Evolutionary conservation across 2,113 vertebrate species (phyloP).

Genomic region (Castor canadensis): DNA sequence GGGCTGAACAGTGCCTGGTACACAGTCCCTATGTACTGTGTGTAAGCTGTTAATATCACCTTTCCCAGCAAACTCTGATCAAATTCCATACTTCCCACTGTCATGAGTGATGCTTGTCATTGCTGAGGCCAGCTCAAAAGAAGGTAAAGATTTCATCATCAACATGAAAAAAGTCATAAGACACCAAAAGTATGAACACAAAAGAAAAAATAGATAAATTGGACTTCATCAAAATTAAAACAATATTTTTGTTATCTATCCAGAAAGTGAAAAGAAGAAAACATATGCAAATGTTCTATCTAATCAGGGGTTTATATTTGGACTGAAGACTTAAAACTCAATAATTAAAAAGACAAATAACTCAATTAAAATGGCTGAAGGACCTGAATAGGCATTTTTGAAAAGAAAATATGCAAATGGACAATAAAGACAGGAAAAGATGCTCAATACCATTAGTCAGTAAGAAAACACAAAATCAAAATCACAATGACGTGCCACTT

Average conservation of each 20-base stretch:
- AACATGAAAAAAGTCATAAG: neutral
- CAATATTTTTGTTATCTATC: too few species aligned
- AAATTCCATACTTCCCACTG: neutral
- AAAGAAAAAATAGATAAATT: neutral
- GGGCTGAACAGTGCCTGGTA: neutral
- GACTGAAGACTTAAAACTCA: neutral
- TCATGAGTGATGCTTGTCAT: neutral
- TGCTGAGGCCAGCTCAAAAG: neutral
- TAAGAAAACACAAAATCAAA: neutral
- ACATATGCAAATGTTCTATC: neutral
- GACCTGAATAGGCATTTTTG: neutral
- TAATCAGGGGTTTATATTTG: neutral
- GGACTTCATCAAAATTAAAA: neutral
- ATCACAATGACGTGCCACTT: neutral
- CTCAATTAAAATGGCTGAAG: neutral
- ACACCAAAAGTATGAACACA: neutral
- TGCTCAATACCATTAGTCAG: neutral
- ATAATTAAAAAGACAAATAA: neutral
- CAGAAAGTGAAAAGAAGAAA: constrained; percentile 2
- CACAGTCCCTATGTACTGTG: neutral
- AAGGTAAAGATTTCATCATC: neutral
- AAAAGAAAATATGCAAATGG: neutral
- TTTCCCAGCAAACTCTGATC: neutral
- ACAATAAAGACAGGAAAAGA: neutral
- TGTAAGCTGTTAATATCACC: neutral